These are phyloP conservation scores for Atherix ibis DNA, from an alignment of 2,888 invertebrate genomes.

Conservation along the genomic window DNA sequence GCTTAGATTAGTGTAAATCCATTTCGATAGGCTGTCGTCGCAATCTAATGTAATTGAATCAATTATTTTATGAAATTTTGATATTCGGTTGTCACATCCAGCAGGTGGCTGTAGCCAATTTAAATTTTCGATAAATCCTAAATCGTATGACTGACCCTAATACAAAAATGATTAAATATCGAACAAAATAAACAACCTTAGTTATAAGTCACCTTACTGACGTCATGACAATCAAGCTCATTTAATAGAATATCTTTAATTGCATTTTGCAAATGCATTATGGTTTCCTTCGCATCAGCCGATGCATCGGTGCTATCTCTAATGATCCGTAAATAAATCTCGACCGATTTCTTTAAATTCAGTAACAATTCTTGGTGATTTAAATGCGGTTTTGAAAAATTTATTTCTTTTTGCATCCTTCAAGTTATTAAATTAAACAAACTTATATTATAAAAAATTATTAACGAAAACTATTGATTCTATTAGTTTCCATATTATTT, in stretches of 20 bases:
- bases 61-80: not conserved
- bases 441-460: no score
- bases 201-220: constrained; percentile 1
- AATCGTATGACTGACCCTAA: constrained; percentile 37
- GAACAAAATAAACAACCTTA: not conserved
- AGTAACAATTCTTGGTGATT: constrained; percentile 9
- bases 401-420: no score
- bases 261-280: constrained; percentile 10
- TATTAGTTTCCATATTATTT: no score
- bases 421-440: no score
- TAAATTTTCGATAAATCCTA: constrained; percentile 41
- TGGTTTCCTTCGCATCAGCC: constrained; percentile 8
- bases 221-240: constrained; percentile 6
- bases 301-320: constrained; percentile 10
- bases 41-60: not conserved
- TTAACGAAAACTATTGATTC: no score
- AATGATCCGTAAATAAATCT: constrained; percentile 13
- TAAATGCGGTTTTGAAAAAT: no score
- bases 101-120: constrained; percentile 44
- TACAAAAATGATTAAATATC: not conserved
- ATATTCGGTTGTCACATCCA: constrained; percentile 3
- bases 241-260: constrained; percentile 12
- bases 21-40: not conserved
- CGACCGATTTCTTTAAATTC: constrained; percentile 15
- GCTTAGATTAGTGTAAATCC: constrained; percentile 4